Evolutionary conservation across 2,797 vertebrate species (phyloP), one percentile per base, ranked within the genome.

Genomic region (Stomatorhinus walkeri): DNA sequence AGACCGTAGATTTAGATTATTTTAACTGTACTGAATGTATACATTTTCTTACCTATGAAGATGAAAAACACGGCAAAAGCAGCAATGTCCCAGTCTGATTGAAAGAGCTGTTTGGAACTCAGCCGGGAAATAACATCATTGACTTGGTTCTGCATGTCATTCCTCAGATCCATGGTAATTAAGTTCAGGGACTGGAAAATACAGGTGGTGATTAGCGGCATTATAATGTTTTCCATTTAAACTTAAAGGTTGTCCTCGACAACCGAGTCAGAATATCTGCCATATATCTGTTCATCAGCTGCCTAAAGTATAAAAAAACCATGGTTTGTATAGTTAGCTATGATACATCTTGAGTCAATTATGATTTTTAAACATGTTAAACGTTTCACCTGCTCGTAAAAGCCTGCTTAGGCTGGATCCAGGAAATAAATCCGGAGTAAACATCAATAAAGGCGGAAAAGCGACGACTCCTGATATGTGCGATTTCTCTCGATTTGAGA

Each of bases 11-110:
- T 10, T 68, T 12, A 28, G 24, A 32, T 9, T 9, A 68, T 68
- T 9, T 4, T 9, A 36, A 40, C 12, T 40, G 4, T 19, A 2
- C 36, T 40, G 32, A 40, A 79, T n/a, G 36, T 16, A 8, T 79
- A 8, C 14, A 40, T 36, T 61, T 87, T 89, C 96, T 95, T 91
- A 97, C 97, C 96, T 0, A 96, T 93, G 87, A 97, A 97, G 59
- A 94, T 93, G 90, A 97, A 96, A 92, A 97, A 96, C 89, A 97
- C 28, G 0, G 93, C 94, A 0, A 96, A 97, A 0, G 96, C 95
- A 0, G 92, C 96, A 0, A 95, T 96, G 92, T 98, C 97, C 97
- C 97, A 98, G 87, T 95, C 92, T 0, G 96, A 97, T 93, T 96
- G 96, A 92, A 98, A 98, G 43, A 95, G 32, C 22, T 96, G 49